Percentiles rank a stretch among this genome's conserved stretches.
Evolutionary conservation across 2,797 vertebrate genomes (phyloP).

Genomic region (Peromyscus melanophrys): DNA sequence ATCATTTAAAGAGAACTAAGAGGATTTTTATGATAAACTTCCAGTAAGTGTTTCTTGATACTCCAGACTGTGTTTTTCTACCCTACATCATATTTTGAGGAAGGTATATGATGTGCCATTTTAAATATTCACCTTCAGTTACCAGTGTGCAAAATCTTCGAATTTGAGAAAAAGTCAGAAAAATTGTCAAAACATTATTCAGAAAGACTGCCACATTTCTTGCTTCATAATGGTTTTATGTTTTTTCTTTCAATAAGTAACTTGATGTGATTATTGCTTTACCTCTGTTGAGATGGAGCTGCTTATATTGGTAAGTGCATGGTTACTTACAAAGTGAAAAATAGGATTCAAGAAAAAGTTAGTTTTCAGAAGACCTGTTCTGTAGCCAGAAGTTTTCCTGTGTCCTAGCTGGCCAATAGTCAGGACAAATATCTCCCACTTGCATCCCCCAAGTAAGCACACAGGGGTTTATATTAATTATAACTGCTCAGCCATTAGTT

Average conservation of each 20-base stretch:
- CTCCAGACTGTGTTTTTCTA: background rate
- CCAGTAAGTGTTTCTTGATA: background rate
- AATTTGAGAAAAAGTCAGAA: conserved; percentile 2
- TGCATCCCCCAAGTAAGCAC: too few relatives aligned
- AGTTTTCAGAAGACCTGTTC: conserved; percentile 20
- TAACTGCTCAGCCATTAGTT: too few relatives aligned
- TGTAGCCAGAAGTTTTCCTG: too few relatives aligned
- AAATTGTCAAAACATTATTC: conserved; percentile 20
- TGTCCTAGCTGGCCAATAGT: too few relatives aligned
- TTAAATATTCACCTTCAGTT: conserved; percentile 11
- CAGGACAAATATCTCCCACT: too few relatives aligned
- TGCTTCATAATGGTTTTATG: background rate
- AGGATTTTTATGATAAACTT: conserved; percentile 10
- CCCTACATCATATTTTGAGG: background rate
- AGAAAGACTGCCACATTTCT: background rate
- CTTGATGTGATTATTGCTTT: conserved; percentile 31
- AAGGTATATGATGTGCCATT: background rate
- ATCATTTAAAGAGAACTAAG: conserved; percentile 14
- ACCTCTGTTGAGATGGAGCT: conserved; percentile 5
- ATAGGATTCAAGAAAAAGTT: conserved; percentile 24
- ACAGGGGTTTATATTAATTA: too few relatives aligned
- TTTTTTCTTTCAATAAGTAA: conserved; percentile 6
- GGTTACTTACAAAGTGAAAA: conserved; percentile 12
- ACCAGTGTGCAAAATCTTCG: conserved; percentile 10
- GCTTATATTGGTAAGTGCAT: conserved; percentile 40